A percentile compares a stretch with the other conserved stretches of the same genome.
Evolutionary conservation across 2,113 vertebrate species (phyloP).

Genomic region (Prolemur simus): DNA sequence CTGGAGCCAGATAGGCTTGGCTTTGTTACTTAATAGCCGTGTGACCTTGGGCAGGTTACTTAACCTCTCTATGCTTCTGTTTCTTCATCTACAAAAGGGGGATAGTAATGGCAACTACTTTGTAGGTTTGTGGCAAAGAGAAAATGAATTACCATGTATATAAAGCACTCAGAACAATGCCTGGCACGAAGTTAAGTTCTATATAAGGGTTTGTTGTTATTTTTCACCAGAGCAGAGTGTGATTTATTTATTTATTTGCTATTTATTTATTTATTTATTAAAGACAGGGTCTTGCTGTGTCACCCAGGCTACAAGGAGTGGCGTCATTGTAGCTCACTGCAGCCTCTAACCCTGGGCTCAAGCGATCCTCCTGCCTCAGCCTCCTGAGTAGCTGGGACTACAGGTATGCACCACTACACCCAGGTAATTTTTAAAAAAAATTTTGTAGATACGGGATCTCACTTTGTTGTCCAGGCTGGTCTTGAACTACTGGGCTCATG

Average conservation of each 20-base stretch:
- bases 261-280: too few species aligned
- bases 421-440: too few species aligned
- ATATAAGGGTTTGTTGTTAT: background rate
- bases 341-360: too few species aligned
- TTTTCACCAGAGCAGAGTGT: background rate
- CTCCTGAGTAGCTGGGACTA: too few species aligned
- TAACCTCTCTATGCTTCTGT: background rate
- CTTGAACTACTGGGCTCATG: too few species aligned
- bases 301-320: too few species aligned
- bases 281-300: too few species aligned
- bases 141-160: background rate
- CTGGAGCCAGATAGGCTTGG: background rate
- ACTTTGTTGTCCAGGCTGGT: too few species aligned
- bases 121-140: background rate
- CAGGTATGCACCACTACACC: too few species aligned
- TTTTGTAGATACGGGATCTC: too few species aligned
- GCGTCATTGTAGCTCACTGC: too few species aligned
- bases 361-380: too few species aligned
- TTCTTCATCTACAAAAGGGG: background rate
- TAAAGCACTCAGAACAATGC: background rate
- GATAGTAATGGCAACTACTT: rapidly evolving
- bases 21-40: background rate
- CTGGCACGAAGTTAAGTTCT: background rate
- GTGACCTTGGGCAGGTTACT: background rate
- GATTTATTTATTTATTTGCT: background rate